Conservation (phyloP, 2,888 invertebrate genomes). For the Mamestra brassicae region DNA sequence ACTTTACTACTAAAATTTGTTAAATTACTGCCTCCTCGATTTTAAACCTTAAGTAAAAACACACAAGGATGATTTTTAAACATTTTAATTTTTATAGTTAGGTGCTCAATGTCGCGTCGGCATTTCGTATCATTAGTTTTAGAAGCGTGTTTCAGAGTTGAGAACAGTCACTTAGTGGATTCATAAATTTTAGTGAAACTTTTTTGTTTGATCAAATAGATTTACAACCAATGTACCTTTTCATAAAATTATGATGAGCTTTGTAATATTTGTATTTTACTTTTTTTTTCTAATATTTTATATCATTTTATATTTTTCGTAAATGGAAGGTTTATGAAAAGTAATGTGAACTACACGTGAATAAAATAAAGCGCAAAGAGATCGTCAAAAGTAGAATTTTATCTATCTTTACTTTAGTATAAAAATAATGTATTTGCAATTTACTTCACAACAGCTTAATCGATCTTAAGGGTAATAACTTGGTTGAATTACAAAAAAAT, state of each 20-base stretch:
- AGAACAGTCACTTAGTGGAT: conserved; percentile 60
- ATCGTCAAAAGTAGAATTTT: background rate
- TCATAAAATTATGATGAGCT: background rate
- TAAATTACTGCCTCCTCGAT: conserved; percentile 5
- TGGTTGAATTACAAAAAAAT: too few relatives aligned
- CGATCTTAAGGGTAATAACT: too few relatives aligned
- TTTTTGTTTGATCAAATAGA: conserved; percentile 47
- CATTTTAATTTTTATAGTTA: conserved; percentile 27
- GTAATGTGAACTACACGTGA: background rate
- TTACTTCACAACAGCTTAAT: too few relatives aligned
- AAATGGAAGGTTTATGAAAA: background rate
- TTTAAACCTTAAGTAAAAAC: conserved; percentile 16
- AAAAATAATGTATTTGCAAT: too few relatives aligned
- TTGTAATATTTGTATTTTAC: background rate
- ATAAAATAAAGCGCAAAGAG: background rate
- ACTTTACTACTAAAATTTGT: conserved; percentile 62
- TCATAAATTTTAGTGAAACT: conserved; percentile 49
- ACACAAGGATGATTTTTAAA: conserved; percentile 12
- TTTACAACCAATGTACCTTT: conserved; percentile 44
- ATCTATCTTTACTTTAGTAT: background rate
- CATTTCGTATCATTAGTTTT: conserved; percentile 68
- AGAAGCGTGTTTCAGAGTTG: conserved; percentile 63
- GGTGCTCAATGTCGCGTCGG: conserved; percentile 53
- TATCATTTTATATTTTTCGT: background rate
- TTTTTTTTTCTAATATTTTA: background rate